Base-by-base conservation (phyloP, 2,888 invertebrate genomes). In the Venustoraphidia nigricollis region DNA sequence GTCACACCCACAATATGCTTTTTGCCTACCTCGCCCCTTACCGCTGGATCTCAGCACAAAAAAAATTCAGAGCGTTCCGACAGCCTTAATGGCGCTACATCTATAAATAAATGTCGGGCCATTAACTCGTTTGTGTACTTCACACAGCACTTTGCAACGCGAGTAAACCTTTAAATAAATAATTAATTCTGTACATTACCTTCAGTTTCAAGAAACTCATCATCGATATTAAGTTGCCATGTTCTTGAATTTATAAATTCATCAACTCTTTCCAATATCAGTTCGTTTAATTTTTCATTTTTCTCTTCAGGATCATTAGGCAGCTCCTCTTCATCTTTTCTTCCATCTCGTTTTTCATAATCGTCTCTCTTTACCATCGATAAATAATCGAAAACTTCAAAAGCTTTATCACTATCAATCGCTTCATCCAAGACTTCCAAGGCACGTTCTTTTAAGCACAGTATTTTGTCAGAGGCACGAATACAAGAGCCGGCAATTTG, bases 231-330 rank as follows among this genome's bases (percentile, higher is more conserved):
- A 40, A 71, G 57, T 51, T 66, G 68, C 11, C 71, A 53, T 2
- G 64, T 60, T 51, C 70, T 62, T 0, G 70, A 69, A 48, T 65
- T 63, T 36, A 69, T 60, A 49, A 67, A 67, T 45, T 67, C 62
- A 36, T 65, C 61, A 3, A 70, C 53, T 55, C 66, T 68, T n/a
- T 64, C 59, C 47, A 62, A 56, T 9, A 70, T 48, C 36, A 65
- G 54, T 44, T 63, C 62, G 50, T 61, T 64, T 0, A 78, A 60
- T 53, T 69, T 66, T 52, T 71, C 68, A 41, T 75, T 62, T 51
- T 77, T 64, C 38, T 71, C 70, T 44, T 69, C 63, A 0, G 72
- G 60, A 56, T 76, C 76, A 10, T 67, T 69, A 1, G 76, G 75
- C 1, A 75, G 67, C 43, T 69, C 68, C 0, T 71, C 70, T 46